Base-by-base conservation (phyloP, 1,140 invertebrate species). In the Drosophila novamexicana region DNA sequence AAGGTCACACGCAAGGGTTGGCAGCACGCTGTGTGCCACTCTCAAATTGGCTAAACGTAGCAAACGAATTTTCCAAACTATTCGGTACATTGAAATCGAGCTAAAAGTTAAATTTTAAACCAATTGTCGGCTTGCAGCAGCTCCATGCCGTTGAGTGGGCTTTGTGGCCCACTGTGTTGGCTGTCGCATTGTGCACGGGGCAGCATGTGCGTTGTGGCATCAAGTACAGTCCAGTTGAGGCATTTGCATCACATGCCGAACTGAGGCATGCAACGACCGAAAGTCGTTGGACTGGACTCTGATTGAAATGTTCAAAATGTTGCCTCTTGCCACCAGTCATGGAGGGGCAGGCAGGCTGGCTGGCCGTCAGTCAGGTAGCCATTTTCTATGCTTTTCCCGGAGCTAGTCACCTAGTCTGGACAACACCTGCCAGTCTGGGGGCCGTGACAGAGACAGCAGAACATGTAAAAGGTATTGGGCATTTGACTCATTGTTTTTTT, bases 251-350 rank as follows among this genome's bases (percentile, higher is more conserved):
- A 64, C 52, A 63, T 59, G 63, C 42, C 57, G 49, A 69, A 16
- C 40, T 29, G 22, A 40, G 32, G 47, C 29, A 63, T 56, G 32
- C n/a, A 8, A 16, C 52, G 54, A 18, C 36, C 22, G 52, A 71
- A 42, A 50, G 42, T 54, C 50, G 57, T 57, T 68, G 22, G 68
- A 22, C 63, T 49, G 42, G 62, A 59, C 65, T 85, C 71, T 86
- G 82, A 85, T 85, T 88, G 82, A 85, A 82, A 82, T 82, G 79
- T 56, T 73, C 66, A 63, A 67, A 71, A 64, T 64, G 59, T 52
- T 40, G 63, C 63, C 62, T 58, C 78, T 70, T 72, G 63, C 61
- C 70, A 37, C 63, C 66, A 71, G 77, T 50, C 68, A 54, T 65
- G 57, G 52, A 32, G 22, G 29, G 57, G 22, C 34, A 62, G 18